A percentile compares a stretch with the other conserved stretches of the same genome.
These are phyloP conservation scores for Cyprinodon diabolis DNA, from an alignment of 2,797 vertebrate genomes.

Conservation along the genomic window DNA sequence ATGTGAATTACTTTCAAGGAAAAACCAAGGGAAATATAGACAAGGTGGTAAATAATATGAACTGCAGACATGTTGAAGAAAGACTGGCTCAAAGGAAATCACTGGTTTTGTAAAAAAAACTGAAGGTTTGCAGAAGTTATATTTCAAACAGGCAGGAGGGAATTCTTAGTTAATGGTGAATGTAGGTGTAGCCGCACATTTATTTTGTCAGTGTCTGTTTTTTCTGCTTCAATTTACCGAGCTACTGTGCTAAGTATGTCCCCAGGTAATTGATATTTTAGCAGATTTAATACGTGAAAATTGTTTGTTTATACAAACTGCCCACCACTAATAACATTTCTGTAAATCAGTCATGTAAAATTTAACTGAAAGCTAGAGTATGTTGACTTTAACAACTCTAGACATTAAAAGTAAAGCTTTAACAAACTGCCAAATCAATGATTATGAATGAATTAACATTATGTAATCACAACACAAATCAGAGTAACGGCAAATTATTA, in stretches of 20 bases:
- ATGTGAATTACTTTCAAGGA: conserved; percentile 37
- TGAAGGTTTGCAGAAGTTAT: conserved; percentile 14
- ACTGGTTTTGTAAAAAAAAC: conserved; percentile 30
- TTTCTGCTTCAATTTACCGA: conserved; percentile 53
- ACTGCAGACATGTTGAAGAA: conserved; percentile 16
- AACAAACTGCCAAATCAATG: conserved; percentile 14
- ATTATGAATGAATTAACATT: conserved; percentile 35
- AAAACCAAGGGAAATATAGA: conserved; percentile 21
- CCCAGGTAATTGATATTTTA: conserved; percentile 77
- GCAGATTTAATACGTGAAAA: conserved; percentile 62
- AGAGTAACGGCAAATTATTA: conserved; percentile 30
- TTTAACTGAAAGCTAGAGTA: conserved; percentile 59
- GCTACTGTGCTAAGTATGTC: conserved; percentile 44
- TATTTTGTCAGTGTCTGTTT: conserved; percentile 40
- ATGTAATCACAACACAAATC: conserved; percentile 30
- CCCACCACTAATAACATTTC: conserved; percentile 65
- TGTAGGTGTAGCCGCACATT: conserved; percentile 36
- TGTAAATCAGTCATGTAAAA: conserved; percentile 50
- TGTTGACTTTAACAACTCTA: conserved; percentile 77
- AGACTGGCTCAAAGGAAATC: conserved; percentile 24
- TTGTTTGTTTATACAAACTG: conserved; percentile 70
- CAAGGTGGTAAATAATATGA: conserved; percentile 25
- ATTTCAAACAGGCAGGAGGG: conserved; percentile 41
- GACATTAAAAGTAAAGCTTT: conserved; percentile 46
- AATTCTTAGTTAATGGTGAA: conserved; percentile 40